Evolutionary conservation across 2,113 vertebrate genomes (phyloP).

Genomic region (Pyrgilauda ruficollis): DNA sequence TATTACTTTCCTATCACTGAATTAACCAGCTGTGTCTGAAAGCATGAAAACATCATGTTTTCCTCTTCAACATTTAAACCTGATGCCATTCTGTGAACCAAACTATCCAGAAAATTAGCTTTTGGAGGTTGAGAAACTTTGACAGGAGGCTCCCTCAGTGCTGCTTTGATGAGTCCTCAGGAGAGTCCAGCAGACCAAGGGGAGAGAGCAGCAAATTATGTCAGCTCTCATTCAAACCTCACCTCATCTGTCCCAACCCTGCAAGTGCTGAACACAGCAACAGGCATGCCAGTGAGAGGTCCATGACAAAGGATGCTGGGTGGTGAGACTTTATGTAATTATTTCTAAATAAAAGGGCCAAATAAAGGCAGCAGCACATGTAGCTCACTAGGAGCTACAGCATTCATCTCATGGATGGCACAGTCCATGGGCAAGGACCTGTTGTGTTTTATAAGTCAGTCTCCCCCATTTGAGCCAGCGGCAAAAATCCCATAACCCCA

Average conservation of each 20-base stretch:
- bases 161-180: not conserved
- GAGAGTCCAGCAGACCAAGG: not conserved
- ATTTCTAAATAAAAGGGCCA: not conserved
- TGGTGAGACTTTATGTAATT: not conserved
- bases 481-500: not conserved
- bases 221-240: not conserved
- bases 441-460: not conserved
- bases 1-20: conserved; percentile 11
- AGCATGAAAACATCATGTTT: conserved; percentile 25
- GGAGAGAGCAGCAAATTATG: not conserved
- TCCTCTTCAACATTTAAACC: not conserved
- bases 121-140: not conserved
- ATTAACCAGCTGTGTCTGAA: conserved; percentile 17
- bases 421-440: not conserved
- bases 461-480: not conserved
- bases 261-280: not conserved
- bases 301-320: not conserved
- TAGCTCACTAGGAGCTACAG: not conserved
- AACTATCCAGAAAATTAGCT: conserved; percentile 12
- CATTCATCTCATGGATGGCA: not conserved
- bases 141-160: not conserved
- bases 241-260: not conserved
- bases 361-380: not conserved
- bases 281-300: not conserved
- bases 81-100: not conserved